Evolutionary conservation across 2,113 vertebrate genomes (phyloP).

Genomic region (Guaruba guarouba): DNA sequence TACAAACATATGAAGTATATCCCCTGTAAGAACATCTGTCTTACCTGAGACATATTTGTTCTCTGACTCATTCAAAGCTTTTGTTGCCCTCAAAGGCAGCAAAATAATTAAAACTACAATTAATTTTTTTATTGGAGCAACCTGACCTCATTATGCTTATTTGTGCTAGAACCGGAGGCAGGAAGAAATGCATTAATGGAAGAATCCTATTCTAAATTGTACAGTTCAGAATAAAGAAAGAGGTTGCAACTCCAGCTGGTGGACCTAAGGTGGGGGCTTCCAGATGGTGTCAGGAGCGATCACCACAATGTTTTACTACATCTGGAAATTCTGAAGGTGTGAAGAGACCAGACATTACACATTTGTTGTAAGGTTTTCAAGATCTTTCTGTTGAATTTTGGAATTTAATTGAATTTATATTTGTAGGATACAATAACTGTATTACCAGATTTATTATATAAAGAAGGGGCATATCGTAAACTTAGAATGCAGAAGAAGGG

Average conservation of each 20-base stretch:
- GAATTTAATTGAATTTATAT: background rate
- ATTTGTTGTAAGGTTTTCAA: conserved; percentile 55
- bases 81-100: background rate
- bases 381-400: background rate
- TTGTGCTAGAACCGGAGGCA: conserved; percentile 63
- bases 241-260: conserved; percentile 65
- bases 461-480: background rate
- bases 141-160: background rate
- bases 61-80: background rate
- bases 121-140: background rate
- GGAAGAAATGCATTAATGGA: conserved; percentile 68
- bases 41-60: background rate
- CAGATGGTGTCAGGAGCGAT: conserved; percentile 46
- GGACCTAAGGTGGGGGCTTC: conserved; percentile 61
- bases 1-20: background rate
- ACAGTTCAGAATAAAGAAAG: conserved; percentile 52
- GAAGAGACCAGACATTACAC: conserved; percentile 43
- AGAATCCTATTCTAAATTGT: conserved; percentile 58
- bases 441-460: background rate
- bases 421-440: background rate
- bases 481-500: background rate
- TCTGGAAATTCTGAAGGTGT: conserved; percentile 59
- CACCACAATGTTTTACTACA: conserved; percentile 31
- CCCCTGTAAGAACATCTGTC: background rate
- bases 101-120: background rate